A percentile compares a stretch with the other conserved stretches of the same genome.
phyloP scores from a whole-genome alignment of 1,140 invertebrate species.

The Drosophila lini region DNA sequence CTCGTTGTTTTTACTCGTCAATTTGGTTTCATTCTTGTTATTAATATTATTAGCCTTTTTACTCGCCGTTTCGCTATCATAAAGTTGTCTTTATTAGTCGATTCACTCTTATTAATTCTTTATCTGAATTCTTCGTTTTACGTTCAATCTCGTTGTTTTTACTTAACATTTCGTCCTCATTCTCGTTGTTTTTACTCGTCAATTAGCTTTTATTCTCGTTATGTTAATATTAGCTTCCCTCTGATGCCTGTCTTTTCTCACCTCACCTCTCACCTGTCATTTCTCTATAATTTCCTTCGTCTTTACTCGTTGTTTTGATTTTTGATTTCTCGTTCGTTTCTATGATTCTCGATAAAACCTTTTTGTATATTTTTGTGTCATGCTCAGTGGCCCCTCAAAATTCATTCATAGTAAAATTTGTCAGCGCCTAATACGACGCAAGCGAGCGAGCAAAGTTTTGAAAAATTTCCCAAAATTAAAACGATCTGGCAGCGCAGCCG shows the following conservation, averaged over 20 bases:
- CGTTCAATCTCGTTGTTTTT: not conserved
- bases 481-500: not conserved
- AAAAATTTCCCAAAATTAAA: slow-evolving; percentile 15
- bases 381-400: not conserved
- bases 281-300: not conserved
- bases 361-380: not conserved
- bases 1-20: not conserved
- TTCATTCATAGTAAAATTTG: slow-evolving; percentile 11
- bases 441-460: not conserved
- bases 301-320: not conserved
- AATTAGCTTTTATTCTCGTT: not conserved
- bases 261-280: too few relatives aligned
- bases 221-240: too few relatives aligned
- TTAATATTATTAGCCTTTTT: too few relatives aligned
- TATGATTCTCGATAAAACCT: not conserved
- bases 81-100: not conserved
- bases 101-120: not conserved
- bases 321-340: not conserved
- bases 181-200: not conserved
- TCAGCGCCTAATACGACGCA: not conserved
- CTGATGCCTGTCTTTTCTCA: too few relatives aligned
- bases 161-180: not conserved
- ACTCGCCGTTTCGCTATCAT: too few relatives aligned
- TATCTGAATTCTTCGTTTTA: not conserved
- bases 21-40: too few relatives aligned